Evolutionary conservation across 2,113 vertebrate genomes (phyloP), one percentile per base, ranked within the genome.

Genomic region (Nanorana parkeri): DNA sequence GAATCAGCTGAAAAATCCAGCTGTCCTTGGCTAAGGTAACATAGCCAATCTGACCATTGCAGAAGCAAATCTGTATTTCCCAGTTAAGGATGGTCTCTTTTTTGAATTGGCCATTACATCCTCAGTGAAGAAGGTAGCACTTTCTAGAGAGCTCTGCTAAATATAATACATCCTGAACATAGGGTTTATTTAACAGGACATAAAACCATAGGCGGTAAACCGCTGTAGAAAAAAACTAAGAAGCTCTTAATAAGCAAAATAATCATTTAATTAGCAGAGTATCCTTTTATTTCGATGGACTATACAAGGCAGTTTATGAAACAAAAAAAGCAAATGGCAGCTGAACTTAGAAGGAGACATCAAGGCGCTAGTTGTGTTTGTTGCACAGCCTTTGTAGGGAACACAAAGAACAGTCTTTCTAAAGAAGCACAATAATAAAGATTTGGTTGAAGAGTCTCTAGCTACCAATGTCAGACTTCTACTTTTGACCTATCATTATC

Each of bases 201-300:
- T 54, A 28, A 72, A 55, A 24, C 68, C 47, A 16, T 52, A 72
- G 69, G 52, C 17, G 52, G 69, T 72, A 26, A 72, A 26, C 52
- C 21, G 54, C 54, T 21, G 52, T 23, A 56, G 19, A 56, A 26
- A 56, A 28, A 26, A 56, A 28, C 24, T 28, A 73, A 56, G 72
- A 75, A 60, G 55, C 55, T 41, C 60, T 75, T 75, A 41, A 41
- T 75, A 72, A 72, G 69, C 47, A 52, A 71, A 29, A 26, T 41
- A 75, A 60, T 75, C 17, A n/a, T 75, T 60, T 23, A 75, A 75
- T 75, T 32, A 75, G 56, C 54, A 5, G 5, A 29, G 17, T 10
- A 21, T 11, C 28, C 36, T 26, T 54, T 69, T 69, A 17, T 52
- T 47, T 36, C 15, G 4, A 32, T 7, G 13, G 24, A 24, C n/a